A percentile compares a stretch with the other conserved stretches of the same genome.
Evolutionary conservation across 2,797 vertebrate species (phyloP).

Genomic region (Schizopygopsis malacanthus): DNA sequence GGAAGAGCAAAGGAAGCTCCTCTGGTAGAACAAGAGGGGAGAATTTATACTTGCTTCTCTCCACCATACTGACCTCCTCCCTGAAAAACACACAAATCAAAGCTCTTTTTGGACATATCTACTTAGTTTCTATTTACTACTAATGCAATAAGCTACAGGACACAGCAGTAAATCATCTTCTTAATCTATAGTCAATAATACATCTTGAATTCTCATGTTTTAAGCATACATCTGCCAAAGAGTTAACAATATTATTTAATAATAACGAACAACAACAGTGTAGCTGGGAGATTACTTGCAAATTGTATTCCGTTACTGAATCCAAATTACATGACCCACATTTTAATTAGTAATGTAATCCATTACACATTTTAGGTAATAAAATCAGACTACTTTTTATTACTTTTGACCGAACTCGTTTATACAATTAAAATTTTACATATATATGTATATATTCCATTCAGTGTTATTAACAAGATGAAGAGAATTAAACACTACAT

Average conservation of each 20-base stretch:
- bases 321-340: neutral
- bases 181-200: neutral
- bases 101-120: neutral
- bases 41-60: conserved; percentile 97
- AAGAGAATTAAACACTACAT: too few relatives aligned
- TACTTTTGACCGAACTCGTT: too few relatives aligned
- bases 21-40: conserved; percentile 81
- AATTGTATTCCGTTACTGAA: neutral
- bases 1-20: conserved; percentile 86
- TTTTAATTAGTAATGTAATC: too few relatives aligned
- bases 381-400: too few relatives aligned
- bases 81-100: conserved; percentile 72
- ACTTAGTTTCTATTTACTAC: neutral
- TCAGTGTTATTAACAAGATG: too few relatives aligned
- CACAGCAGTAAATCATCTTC: neutral
- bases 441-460: too few relatives aligned
- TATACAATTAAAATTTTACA: too few relatives aligned
- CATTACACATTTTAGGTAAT: too few relatives aligned
- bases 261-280: neutral
- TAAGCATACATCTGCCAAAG: neutral
- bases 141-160: neutral
- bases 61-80: conserved; percentile 87
- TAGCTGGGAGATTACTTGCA: neutral
- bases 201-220: neutral
- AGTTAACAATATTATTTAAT: neutral